A percentile compares a stretch with the other conserved stretches of the same genome.
Conservation (phyloP, 2,113 vertebrate species). For the Etheostoma cragini region DNA sequence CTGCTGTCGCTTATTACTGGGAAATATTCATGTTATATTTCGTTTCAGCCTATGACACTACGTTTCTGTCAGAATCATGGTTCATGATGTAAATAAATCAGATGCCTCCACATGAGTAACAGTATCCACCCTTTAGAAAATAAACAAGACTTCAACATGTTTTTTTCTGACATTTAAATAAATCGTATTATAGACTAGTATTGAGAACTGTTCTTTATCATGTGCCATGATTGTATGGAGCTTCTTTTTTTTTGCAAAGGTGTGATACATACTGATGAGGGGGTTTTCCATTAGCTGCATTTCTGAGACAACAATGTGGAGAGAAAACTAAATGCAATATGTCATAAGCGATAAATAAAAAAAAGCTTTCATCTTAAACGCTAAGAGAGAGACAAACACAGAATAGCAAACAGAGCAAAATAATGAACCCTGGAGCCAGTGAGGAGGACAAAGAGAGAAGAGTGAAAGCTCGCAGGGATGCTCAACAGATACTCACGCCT, state of each 20-base stretch:
- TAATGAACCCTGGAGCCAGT: slow-evolving; percentile 29
- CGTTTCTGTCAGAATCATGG: slow-evolving; percentile 30
- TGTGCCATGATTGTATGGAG: not conserved
- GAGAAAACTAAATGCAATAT: not conserved
- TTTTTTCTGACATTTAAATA: not conserved
- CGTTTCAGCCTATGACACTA: not conserved
- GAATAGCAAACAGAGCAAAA: slow-evolving; percentile 24
- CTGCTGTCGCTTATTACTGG: not conserved
- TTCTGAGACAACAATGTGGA: not conserved
- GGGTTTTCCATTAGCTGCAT: not conserved
- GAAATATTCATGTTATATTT: slow-evolving; percentile 15
- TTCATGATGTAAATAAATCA: not conserved
- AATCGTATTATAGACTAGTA: not conserved
- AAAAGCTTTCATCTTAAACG: slow-evolving; percentile 8
- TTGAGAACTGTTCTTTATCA: not conserved
- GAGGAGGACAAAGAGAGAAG: slow-evolving; percentile 40
- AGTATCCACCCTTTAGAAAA: not conserved
- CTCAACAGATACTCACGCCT: slow-evolving; percentile 31
- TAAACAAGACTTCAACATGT: not conserved
- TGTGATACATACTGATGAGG: not conserved
- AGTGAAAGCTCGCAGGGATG: slow-evolving; percentile 13
- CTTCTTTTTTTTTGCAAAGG: not conserved
- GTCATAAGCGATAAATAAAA: not conserved
- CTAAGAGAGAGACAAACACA: not conserved
- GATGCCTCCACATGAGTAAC: not conserved